Evolutionary conservation across 2,113 vertebrate genomes (phyloP).

Genomic region (Corvus hawaiiensis): DNA sequence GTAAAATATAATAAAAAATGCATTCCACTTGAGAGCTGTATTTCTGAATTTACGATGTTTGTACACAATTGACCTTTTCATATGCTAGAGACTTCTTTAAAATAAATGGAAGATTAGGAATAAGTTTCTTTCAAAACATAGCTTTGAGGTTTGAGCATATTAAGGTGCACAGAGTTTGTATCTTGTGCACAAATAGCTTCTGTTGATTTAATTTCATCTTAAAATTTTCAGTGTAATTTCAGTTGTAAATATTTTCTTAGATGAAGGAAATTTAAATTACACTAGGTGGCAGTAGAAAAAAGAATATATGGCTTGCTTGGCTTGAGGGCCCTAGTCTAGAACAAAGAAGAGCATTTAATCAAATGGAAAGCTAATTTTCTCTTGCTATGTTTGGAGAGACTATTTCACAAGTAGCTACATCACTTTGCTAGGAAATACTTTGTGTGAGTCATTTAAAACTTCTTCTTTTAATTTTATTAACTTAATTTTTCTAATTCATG

Average conservation of each 20-base stretch:
- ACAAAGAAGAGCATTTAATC: not conserved
- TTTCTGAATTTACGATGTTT: not conserved
- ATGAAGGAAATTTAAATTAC: not conserved
- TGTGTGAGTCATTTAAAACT: not conserved
- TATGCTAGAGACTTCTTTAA: not conserved
- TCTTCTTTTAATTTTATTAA: not conserved
- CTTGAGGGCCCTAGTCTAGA: not conserved
- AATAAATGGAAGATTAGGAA: not conserved
- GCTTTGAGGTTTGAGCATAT: not conserved
- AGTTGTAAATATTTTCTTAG: not conserved
- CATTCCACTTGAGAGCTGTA: not conserved
- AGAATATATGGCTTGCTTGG: not conserved
- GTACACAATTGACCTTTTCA: not conserved
- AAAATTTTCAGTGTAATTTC: not conserved
- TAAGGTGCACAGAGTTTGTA: not conserved
- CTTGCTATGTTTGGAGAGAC: not conserved
- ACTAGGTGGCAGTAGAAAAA: slow-evolving; percentile 71
- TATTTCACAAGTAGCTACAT: not conserved
- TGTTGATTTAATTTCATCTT: not conserved
- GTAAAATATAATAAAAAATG: not conserved
- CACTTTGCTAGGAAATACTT: not conserved
- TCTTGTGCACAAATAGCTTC: not conserved
- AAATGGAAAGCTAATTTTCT: not conserved
- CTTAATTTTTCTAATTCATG: not conserved
- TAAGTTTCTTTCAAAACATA: not conserved